phyloP scores from a whole-genome alignment of 2,113 vertebrate species.

The Butorides virescens region DNA sequence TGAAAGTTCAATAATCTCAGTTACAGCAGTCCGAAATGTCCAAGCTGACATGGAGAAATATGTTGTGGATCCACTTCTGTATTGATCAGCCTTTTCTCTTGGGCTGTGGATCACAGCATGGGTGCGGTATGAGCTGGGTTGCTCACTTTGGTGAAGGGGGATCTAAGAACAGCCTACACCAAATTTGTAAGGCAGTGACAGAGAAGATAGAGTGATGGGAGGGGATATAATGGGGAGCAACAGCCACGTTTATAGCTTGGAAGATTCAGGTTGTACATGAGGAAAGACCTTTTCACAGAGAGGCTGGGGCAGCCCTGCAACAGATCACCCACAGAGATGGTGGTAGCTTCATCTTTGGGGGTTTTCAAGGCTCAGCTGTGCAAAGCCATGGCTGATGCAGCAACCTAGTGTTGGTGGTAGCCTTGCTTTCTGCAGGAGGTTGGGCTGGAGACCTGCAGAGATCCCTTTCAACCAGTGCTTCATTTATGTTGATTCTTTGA shows the following conservation, averaged over 20 bases:
- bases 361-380: not conserved
- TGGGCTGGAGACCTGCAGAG: not conserved
- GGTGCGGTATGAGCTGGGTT: not conserved
- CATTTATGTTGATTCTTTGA: not conserved
- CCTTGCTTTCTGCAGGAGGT: not conserved
- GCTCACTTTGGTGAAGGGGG: not conserved
- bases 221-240: not conserved
- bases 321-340: not conserved
- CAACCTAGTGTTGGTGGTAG: not conserved
- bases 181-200: not conserved
- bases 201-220: not conserved
- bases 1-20: not conserved
- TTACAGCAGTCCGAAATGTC: not conserved
- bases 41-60: not conserved
- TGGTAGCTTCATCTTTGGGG: not conserved
- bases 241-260: not conserved
- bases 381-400: not conserved
- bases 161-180: not conserved
- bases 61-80: not conserved
- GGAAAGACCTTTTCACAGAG: not conserved
- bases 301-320: not conserved
- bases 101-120: not conserved
- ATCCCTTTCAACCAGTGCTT: not conserved
- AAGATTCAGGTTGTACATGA: not conserved
- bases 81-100: not conserved